A percentile compares a stretch with the other conserved stretches of the same genome.
Conservation (phyloP, 53 echinoderm and acorn worm species). For the Apostichopus leukothele region DNA sequence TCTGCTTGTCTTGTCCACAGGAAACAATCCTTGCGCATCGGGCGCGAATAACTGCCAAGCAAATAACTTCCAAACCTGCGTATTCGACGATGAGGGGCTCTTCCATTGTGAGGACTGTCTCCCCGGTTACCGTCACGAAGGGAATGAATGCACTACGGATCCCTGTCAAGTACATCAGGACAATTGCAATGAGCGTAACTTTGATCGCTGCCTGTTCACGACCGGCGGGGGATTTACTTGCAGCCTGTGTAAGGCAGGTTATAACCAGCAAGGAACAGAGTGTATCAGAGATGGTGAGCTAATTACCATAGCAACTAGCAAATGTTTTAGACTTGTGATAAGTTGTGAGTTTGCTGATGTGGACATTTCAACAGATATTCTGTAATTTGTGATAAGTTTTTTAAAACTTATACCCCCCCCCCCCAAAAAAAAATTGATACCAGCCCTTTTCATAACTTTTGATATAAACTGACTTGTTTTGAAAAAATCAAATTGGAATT, state of each 20-base stretch:
- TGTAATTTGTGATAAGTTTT: too few species aligned
- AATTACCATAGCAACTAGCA: too few species aligned
- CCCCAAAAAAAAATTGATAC: too few species aligned
- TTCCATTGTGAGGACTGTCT: constrained; percentile 45
- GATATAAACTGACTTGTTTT: too few species aligned
- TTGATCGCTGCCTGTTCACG: constrained; percentile 28
- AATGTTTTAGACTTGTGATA: too few species aligned
- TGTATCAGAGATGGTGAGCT: constrained; percentile 14
- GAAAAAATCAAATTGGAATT: too few species aligned
- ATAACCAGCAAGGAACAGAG: background rate
- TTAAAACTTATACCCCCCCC: too few species aligned
- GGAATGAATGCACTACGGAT: background rate
- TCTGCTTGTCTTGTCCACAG: background rate
- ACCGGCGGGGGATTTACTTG: background rate
- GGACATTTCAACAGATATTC: too few species aligned
- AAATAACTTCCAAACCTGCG: constrained; percentile 22
- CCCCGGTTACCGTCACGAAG: constrained; percentile 32
- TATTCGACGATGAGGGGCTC: constrained; percentile 10
- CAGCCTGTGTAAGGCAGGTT: constrained; percentile 34
- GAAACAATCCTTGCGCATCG: constrained; percentile 21
- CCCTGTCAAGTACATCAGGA: constrained; percentile 28
- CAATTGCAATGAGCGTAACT: constrained; percentile 28
- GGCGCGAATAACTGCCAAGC: constrained; percentile 4
- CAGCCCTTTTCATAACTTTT: too few species aligned
- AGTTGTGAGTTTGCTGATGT: too few species aligned